Conservation (phyloP, 1,140 invertebrate species). For the Nebria ingens region DNA sequence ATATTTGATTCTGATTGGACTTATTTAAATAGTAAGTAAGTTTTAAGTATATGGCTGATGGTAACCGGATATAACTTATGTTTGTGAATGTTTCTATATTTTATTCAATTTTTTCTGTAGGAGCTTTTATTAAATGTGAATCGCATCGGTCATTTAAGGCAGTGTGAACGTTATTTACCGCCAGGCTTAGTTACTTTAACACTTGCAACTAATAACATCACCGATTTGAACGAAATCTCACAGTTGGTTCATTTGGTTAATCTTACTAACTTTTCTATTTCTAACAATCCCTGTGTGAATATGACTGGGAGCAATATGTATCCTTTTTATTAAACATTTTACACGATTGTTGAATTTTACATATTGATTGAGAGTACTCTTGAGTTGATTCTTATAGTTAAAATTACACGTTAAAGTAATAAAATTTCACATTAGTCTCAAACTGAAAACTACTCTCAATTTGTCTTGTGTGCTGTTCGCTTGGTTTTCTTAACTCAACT, state of each 20-base stretch:
- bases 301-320: slow-evolving; percentile 57
- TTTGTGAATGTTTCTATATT: not conserved
- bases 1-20: no score
- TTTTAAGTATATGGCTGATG: no score
- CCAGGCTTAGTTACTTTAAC: slow-evolving; percentile 61
- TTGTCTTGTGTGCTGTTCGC: slow-evolving; percentile 13
- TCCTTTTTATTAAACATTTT: slow-evolving; percentile 53
- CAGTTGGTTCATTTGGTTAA: slow-evolving; percentile 63
- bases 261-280: slow-evolving; percentile 70
- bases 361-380: no score
- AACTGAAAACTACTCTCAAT: not conserved
- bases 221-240: slow-evolving; percentile 79
- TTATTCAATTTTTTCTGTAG: slow-evolving; percentile 36
- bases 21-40: no score
- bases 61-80: no score
- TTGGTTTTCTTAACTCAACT: slow-evolving; percentile 6
- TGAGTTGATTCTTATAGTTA: no score
- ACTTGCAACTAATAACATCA: slow-evolving; percentile 73
- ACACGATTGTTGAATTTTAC: no score
- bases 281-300: slow-evolving; percentile 76
- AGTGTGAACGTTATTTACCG: slow-evolving; percentile 75
- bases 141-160: slow-evolving; percentile 65
- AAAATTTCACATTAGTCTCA: no score
- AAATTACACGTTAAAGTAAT: no score
- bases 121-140: slow-evolving; percentile 79